A percentile compares a stretch with the other conserved stretches of the same genome.
Evolutionary conservation across 92 coral and sea anemone species (phyloP).

Genomic region (Chrysogorgia sp.): DNA sequence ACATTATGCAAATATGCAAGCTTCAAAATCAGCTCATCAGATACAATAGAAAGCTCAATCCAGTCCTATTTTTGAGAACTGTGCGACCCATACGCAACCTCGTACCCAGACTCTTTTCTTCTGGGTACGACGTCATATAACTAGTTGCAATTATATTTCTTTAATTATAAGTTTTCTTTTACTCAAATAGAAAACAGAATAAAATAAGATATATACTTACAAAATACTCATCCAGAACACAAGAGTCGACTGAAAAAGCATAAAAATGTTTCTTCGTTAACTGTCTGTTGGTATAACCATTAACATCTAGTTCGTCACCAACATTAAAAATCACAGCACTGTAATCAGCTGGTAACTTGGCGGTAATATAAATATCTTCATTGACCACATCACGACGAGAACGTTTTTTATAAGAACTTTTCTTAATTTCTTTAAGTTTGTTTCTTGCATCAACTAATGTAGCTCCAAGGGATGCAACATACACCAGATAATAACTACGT

Average conservation of each 20-base stretch:
- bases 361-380: slow-evolving; percentile 68
- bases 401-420: background rate
- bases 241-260: slow-evolving; percentile 81
- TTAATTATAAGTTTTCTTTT: background rate
- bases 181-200: background rate
- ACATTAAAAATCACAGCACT: slow-evolving; percentile 79
- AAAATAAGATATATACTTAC: slow-evolving; percentile 37
- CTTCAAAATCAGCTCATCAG: too few relatives aligned
- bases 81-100: too few relatives aligned
- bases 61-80: too few relatives aligned
- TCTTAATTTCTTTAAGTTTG: background rate
- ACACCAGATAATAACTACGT: slow-evolving; percentile 75
- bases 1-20: too few relatives aligned
- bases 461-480: slow-evolving; percentile 80
- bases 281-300: slow-evolving; percentile 83
- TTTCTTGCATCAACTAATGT: slow-evolving; percentile 22
- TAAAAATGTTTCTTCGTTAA: slow-evolving; percentile 68
- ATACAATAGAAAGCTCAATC: too few relatives aligned
- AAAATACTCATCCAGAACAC: slow-evolving; percentile 77
- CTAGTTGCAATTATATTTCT: too few relatives aligned
- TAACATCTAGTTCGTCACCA: slow-evolving; percentile 66
- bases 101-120: too few relatives aligned
- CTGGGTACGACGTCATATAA: too few relatives aligned
- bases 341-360: slow-evolving; percentile 70
- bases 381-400: slow-evolving; percentile 46